A percentile compares a stretch with the other conserved stretches of the same genome.
Evolutionary conservation across 2,113 vertebrate species (phyloP).

Genomic region (Alethe diademata): DNA sequence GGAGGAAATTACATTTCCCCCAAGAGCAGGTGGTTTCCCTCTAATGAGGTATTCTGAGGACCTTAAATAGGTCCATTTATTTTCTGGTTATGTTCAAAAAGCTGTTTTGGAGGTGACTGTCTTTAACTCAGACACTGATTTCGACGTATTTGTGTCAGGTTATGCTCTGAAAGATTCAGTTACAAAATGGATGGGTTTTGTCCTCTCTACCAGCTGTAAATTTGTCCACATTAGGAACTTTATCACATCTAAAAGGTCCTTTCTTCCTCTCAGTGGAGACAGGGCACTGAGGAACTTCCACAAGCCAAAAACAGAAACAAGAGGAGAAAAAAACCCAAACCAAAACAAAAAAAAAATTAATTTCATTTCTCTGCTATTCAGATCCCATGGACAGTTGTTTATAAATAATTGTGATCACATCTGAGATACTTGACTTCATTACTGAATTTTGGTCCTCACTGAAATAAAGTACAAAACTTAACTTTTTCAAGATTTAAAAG

Average conservation of each 20-base stretch:
- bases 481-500: neutral
- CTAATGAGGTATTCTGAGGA: neutral
- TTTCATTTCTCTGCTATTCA: neutral
- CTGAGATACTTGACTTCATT: neutral
- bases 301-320: neutral
- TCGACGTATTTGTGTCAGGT: neutral
- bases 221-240: neutral
- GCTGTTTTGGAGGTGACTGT: neutral
- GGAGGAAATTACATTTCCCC: neutral
- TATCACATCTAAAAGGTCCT: neutral
- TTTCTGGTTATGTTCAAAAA: neutral
- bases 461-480: neutral
- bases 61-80: neutral
- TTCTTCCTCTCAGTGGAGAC: neutral
- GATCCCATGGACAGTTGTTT: neutral
- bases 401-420: neutral
- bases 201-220: neutral
- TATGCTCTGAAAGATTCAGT: neutral
- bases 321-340: fast-evolving
- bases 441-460: neutral
- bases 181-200: neutral
- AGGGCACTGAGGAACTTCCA: neutral
- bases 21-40: neutral
- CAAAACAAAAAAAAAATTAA: neutral
- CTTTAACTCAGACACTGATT: neutral